These are phyloP conservation scores for Loris lydekkerianus DNA, from an alignment of 2,797 vertebrate genomes.

Conservation along the genomic window DNA sequence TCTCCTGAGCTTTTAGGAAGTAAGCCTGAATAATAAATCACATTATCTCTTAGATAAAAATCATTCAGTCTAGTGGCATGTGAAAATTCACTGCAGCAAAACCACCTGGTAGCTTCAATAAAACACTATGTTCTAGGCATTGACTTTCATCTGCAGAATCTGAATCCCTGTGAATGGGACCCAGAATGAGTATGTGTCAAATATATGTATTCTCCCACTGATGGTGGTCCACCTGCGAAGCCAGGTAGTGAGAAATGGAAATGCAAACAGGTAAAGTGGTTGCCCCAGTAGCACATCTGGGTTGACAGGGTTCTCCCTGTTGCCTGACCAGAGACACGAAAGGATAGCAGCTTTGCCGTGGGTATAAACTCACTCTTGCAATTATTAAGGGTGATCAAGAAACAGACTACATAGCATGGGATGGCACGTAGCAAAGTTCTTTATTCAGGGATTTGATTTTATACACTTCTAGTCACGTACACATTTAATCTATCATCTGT, in stretches of 20 bases:
- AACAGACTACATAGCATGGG: no score
- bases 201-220: neutral
- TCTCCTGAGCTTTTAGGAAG: slow-evolving; percentile 22
- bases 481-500: no score
- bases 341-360: no score
- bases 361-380: no score
- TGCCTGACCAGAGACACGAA: no score
- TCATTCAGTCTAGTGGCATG: neutral
- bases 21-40: slow-evolving; percentile 41
- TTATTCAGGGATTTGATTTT: no score
- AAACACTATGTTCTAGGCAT: neutral
- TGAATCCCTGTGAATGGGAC: neutral
- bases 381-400: no score
- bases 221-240: neutral
- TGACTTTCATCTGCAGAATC: neutral
- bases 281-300: neutral
- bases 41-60: slow-evolving; percentile 50
- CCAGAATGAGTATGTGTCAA: neutral
- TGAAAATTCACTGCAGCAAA: neutral
- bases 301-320: neutral
- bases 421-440: no score
- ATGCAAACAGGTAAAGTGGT: neutral
- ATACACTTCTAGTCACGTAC: no score
- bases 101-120: neutral
- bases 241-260: neutral